A percentile compares a stretch with the other conserved stretches of the same genome.
Conservation (phyloP, 2,888 invertebrate genomes). For the Flexamia atlantica region DNA sequence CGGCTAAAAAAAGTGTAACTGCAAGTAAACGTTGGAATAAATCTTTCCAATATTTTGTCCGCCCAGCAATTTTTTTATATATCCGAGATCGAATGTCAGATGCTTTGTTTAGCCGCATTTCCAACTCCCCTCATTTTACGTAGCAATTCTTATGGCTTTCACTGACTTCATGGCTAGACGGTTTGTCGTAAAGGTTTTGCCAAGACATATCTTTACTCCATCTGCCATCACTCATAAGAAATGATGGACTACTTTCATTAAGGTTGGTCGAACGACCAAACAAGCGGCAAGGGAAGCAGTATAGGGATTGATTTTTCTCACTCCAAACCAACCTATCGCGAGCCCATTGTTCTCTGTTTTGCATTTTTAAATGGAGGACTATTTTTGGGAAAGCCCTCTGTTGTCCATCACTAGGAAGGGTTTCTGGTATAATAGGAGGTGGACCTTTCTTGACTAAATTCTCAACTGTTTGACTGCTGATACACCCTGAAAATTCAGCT, state of each 20-base stretch:
- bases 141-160: conserved; percentile 58
- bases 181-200: conserved; percentile 42
- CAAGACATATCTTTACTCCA: conserved; percentile 49
- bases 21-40: conserved; percentile 66
- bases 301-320: conserved; percentile 42
- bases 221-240: conserved; percentile 50
- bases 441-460: conserved; percentile 37
- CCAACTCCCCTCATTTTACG: conserved; percentile 52
- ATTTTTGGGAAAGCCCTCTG: conserved; percentile 34
- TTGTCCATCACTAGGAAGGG: conserved; percentile 22
- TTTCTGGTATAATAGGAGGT: conserved; percentile 15
- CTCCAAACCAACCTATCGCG: conserved; percentile 50
- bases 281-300: conserved; percentile 35
- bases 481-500: conserved; percentile 43
- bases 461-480: conserved; percentile 38
- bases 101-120: conserved; percentile 44
- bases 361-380: conserved; percentile 39
- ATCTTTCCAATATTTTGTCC: conserved; percentile 65
- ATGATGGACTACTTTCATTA: conserved; percentile 27
- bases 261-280: conserved; percentile 40
- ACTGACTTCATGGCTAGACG: conserved; percentile 53
- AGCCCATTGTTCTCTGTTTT: conserved; percentile 46
- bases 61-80: conserved; percentile 63
- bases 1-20: conserved; percentile 63
- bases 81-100: conserved; percentile 43